Percentiles rank a stretch among this genome's conserved stretches.
Conservation (phyloP, 2,113 vertebrate species). For the cattle (Bos taurus) region ARS-UCD2.0 NC_037345.1:51196501-51197000, state of each 20-base stretch:
- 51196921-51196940: neutral
- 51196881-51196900: neutral
- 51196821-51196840: neutral
- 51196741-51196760: neutral
- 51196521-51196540: neutral
- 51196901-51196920: neutral
- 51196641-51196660: accelerated
- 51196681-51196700: neutral
- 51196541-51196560: neutral
- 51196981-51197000: accelerated
- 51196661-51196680: neutral
- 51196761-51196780: neutral
- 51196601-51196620: accelerated
- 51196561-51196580: neutral
- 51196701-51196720: neutral
- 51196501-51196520: neutral
- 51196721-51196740: neutral
- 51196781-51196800: accelerated
- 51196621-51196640: neutral
- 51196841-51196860: neutral
- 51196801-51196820: accelerated
- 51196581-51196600: neutral
- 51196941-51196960: neutral
- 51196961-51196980: no score
- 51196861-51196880: neutral